phyloP scores from a whole-genome alignment of 2,888 invertebrate species.

The Dryococelus australis region DNA sequence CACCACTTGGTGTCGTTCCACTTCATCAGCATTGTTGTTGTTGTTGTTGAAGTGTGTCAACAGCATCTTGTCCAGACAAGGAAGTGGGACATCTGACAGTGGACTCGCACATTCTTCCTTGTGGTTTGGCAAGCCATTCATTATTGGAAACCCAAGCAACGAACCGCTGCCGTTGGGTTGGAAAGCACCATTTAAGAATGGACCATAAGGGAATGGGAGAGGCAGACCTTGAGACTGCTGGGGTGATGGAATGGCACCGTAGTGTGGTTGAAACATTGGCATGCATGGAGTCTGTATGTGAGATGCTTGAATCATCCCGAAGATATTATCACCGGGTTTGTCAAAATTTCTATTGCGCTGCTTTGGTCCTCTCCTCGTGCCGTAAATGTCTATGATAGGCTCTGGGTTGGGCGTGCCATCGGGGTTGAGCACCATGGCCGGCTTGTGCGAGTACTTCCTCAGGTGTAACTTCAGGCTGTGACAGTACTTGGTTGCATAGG shows the following conservation, averaged over 20 bases:
- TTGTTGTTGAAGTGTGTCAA: constrained; percentile 35
- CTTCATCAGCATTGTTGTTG: constrained; percentile 23
- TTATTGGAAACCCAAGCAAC: background rate
- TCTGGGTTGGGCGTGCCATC: constrained; percentile 89
- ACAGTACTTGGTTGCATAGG: constrained; percentile 97
- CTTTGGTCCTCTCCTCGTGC: constrained; percentile 87
- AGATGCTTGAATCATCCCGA: background rate
- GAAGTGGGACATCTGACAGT: background rate
- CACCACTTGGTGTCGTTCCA: background rate
- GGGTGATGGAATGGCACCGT: background rate
- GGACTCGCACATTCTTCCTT: constrained; percentile 18
- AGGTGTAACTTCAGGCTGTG: constrained; percentile 96
- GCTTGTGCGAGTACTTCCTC: constrained; percentile 89
- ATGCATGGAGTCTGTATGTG: background rate
- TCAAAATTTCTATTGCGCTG: constrained; percentile 56
- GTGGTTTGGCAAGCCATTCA: background rate
- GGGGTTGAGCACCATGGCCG: constrained; percentile 87
- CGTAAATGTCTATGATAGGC: constrained; percentile 90
- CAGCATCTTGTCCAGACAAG: constrained; percentile 29
- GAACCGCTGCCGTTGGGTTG: background rate
- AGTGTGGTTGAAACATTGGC: constrained; percentile 29
- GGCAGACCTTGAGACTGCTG: background rate
- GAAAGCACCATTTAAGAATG: background rate
- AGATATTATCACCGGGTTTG: background rate
- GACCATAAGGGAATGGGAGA: constrained; percentile 37